Evolutionary conservation across 2,113 vertebrate genomes (phyloP).

Genomic region (Azemiops feae): DNA sequence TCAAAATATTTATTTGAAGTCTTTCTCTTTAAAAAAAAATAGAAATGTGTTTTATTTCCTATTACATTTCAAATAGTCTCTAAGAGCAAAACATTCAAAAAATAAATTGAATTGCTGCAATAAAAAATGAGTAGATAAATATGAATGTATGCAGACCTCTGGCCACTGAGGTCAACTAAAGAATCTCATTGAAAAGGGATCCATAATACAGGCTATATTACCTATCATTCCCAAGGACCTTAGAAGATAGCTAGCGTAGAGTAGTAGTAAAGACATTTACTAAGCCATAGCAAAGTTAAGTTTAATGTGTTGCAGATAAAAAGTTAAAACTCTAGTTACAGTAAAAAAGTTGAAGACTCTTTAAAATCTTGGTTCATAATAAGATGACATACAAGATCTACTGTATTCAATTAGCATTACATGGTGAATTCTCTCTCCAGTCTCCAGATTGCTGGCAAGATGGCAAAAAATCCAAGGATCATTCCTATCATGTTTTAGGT

Average conservation of each 20-base stretch:
- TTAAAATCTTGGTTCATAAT: neutral
- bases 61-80: neutral
- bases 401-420: no score
- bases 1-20: neutral
- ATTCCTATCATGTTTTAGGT: neutral
- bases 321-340: neutral
- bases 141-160: neutral
- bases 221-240: neutral
- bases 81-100: neutral
- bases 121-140: neutral
- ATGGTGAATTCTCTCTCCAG: no score
- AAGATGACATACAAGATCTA: neutral
- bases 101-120: neutral
- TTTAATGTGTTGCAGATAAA: neutral
- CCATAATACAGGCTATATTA: neutral
- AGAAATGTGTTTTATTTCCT: neutral
- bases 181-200: neutral
- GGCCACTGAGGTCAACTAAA: neutral
- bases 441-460: neutral
- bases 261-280: neutral
- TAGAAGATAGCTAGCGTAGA: neutral
- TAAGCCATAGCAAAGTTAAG: neutral
- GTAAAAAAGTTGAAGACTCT: neutral
- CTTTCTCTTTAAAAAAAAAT: neutral
- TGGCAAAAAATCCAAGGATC: neutral